Percentiles rank a stretch among this genome's conserved stretches.
Conservation (phyloP, 2,888 invertebrate genomes). For the Diplolepis rosae region DNA sequence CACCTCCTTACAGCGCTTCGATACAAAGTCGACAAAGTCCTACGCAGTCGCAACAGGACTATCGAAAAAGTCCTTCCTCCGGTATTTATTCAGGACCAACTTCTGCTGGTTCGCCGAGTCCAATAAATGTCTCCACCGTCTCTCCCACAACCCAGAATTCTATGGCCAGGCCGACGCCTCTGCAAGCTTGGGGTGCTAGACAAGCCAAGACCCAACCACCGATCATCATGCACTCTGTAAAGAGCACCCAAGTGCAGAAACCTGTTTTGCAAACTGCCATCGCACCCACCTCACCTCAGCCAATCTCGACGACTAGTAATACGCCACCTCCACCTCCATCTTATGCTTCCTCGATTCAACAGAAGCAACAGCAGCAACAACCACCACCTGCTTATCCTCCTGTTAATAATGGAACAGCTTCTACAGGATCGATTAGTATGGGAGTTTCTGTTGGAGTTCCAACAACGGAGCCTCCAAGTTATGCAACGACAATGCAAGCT, state of each 20-base stretch:
- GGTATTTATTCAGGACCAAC: slow-evolving; percentile 90
- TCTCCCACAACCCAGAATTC: slow-evolving; percentile 79
- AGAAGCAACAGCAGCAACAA: slow-evolving; percentile 79
- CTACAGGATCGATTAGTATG: slow-evolving; percentile 58
- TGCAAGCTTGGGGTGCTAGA: slow-evolving; percentile 88
- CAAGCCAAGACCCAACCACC: slow-evolving; percentile 94
- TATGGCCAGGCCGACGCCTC: slow-evolving; percentile 86
- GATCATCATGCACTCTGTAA: slow-evolving; percentile 97
- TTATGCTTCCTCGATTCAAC: slow-evolving; percentile 87
- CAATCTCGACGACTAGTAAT: slow-evolving; percentile 75
- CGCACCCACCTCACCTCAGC: slow-evolving; percentile 88
- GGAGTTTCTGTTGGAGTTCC: slow-evolving; percentile 76
- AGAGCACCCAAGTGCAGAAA: slow-evolving; percentile 96
- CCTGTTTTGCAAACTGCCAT: slow-evolving; percentile 96
- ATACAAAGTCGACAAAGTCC: slow-evolving; percentile 92
- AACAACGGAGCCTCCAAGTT: slow-evolving; percentile 92
- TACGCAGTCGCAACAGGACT: slow-evolving; percentile 85
- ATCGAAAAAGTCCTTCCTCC: slow-evolving; percentile 89
- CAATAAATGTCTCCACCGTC: slow-evolving; percentile 82
- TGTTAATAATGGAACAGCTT: slow-evolving; percentile 72
- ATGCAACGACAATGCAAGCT: slow-evolving; percentile 90
- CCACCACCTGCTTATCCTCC: slow-evolving; percentile 77
- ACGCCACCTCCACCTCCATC: slow-evolving; percentile 86
- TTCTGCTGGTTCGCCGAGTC: slow-evolving; percentile 89
- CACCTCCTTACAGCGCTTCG: slow-evolving; percentile 89